Evolutionary conservation across 2,113 vertebrate species (phyloP).

Genomic region (Solea solea): DNA sequence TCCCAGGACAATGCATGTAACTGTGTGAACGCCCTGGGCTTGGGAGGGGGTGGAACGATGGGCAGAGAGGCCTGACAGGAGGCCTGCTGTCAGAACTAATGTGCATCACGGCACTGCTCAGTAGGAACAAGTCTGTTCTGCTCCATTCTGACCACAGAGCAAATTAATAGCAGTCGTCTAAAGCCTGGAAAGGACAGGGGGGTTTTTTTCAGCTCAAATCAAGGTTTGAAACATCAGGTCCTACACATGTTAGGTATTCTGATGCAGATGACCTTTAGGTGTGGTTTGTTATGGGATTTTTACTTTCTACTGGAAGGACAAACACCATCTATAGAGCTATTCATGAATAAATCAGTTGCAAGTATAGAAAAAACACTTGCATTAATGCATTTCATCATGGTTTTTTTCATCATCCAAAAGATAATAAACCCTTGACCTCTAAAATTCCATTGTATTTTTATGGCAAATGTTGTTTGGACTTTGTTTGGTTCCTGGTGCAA

Average conservation of each 20-base stretch:
- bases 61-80: slow-evolving; percentile 63
- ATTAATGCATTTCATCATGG: no score
- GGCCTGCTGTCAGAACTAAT: slow-evolving; percentile 76
- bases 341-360: no score
- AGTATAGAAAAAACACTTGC: no score
- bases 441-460: no score
- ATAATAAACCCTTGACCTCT: no score
- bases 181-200: neutral
- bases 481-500: no score
- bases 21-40: slow-evolving; percentile 58
- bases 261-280: slow-evolving; percentile 1
- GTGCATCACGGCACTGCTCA: slow-evolving; percentile 56
- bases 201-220: neutral
- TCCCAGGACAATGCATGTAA: slow-evolving; percentile 62
- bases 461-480: no score
- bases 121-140: slow-evolving; percentile 34
- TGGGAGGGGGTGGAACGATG: slow-evolving; percentile 44
- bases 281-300: no score
- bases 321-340: neutral
- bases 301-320: no score
- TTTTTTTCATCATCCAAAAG: no score
- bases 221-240: neutral
- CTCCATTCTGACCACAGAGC: slow-evolving; percentile 10
- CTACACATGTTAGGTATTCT: slow-evolving; percentile 19
- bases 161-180: slow-evolving; percentile 10